Evolutionary conservation across 2,888 invertebrate species (phyloP).

Genomic region (Phalera bucephala): DNA sequence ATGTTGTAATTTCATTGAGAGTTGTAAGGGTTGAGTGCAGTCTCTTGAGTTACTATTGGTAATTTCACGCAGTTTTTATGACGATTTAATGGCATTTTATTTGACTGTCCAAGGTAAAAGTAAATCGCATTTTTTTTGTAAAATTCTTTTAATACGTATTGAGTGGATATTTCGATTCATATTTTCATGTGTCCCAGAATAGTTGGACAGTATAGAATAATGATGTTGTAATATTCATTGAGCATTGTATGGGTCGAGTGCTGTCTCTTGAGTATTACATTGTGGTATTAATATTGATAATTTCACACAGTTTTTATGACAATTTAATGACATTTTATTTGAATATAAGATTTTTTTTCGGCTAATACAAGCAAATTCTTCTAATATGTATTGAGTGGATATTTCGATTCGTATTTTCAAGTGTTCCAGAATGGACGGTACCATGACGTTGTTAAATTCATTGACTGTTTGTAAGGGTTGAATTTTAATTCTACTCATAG

Average conservation of each 20-base stretch:
- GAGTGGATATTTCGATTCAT: no score
- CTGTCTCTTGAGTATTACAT: conserved; percentile 26
- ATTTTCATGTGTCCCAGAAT: no score
- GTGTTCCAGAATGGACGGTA: no score
- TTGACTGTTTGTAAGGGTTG: conserved; percentile 40
- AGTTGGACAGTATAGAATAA: no score
- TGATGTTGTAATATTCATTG: conserved; percentile 53
- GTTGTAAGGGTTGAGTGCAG: conserved; percentile 34
- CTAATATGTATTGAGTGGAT: no score
- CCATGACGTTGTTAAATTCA: conserved; percentile 49
- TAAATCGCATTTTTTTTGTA: no score
- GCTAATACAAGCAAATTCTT: no score
- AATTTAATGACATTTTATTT: conserved; percentile 49
- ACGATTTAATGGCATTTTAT: conserved; percentile 48
- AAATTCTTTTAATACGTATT: no score
- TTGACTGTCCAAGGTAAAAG: no score
- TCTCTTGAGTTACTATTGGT: conserved; percentile 41
- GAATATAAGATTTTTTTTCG: no score
- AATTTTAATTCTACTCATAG: no score
- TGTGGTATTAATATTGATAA: conserved; percentile 52
- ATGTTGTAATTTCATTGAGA: conserved; percentile 53
- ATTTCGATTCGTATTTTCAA: no score
- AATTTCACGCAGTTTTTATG: conserved; percentile 52
- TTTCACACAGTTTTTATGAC: conserved; percentile 49
- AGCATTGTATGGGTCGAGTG: conserved; percentile 36